Conservation (phyloP, 2,888 invertebrate genomes). For the Drosophila mercatorum region DNA sequence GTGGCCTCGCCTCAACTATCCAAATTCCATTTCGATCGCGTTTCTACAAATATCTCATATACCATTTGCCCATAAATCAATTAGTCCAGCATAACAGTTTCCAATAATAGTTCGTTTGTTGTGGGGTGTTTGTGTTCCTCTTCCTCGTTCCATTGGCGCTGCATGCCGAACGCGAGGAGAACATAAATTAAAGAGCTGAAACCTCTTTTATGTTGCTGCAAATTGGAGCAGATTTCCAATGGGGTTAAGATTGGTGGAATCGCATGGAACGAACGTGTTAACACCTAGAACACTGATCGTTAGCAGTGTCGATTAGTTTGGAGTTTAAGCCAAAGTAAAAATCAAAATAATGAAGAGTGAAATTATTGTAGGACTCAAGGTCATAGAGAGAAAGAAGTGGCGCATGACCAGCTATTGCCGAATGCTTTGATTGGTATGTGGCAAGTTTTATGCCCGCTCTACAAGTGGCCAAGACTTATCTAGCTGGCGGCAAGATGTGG, state of each 20-base stretch:
- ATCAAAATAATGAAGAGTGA: too few relatives aligned
- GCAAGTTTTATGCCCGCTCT: slow-evolving; percentile 41
- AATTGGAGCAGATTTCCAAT: slow-evolving; percentile 52
- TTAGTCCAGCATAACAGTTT: slow-evolving; percentile 69
- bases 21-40: slow-evolving; percentile 37
- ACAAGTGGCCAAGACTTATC: slow-evolving; percentile 7
- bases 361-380: slow-evolving; percentile 51
- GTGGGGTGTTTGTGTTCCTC: slow-evolving; percentile 9
- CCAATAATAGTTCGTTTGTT: slow-evolving; percentile 9
- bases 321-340: background rate
- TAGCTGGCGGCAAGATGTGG: slow-evolving; percentile 26
- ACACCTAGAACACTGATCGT: slow-evolving; percentile 26
- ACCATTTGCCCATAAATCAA: slow-evolving; percentile 66
- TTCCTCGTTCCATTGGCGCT: slow-evolving; percentile 22
- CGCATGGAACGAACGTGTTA: slow-evolving; percentile 42
- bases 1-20: slow-evolving; percentile 13
- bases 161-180: slow-evolving; percentile 53
- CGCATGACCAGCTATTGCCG: slow-evolving; percentile 46
- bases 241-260: slow-evolving; percentile 33
- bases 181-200: slow-evolving; percentile 59
- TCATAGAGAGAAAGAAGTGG: slow-evolving; percentile 2
- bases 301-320: slow-evolving; percentile 9
- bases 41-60: slow-evolving; percentile 45
- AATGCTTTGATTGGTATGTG: slow-evolving; percentile 70
- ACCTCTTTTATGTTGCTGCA: slow-evolving; percentile 67